Conservation (phyloP, 2,888 invertebrate species). For the Cylloceria caligata region DNA sequence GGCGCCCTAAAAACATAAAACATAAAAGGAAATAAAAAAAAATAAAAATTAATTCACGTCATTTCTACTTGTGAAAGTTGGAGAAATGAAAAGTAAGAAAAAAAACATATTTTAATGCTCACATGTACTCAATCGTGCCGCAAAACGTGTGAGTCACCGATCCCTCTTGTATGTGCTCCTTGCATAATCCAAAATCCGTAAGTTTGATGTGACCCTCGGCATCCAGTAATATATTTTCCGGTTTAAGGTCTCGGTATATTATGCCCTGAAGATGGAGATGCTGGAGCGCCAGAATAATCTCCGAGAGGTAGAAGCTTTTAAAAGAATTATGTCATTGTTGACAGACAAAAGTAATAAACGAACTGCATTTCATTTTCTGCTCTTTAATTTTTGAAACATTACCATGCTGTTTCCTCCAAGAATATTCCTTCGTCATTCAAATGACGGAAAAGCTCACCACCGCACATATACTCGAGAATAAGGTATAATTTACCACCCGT, state of each 20-base stretch:
- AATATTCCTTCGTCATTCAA: constrained; percentile 91
- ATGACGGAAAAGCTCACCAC: constrained; percentile 91
- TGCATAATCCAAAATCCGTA: constrained; percentile 83
- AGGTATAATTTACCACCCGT: constrained; percentile 91
- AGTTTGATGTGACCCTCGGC: constrained; percentile 93
- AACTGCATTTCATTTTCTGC: too few relatives aligned
- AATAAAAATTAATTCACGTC: background rate
- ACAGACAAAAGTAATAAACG: constrained; percentile 7
- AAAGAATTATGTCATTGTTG: background rate
- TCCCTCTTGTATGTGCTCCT: constrained; percentile 88
- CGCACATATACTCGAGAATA: constrained; percentile 90
- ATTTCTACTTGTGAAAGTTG: too few relatives aligned
- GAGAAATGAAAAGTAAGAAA: too few relatives aligned
- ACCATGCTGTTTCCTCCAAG: constrained; percentile 90
- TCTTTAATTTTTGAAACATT: too few relatives aligned
- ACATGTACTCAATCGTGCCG: constrained; percentile 99
- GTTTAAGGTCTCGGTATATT: constrained; percentile 96
- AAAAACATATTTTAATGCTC: constrained; percentile 83
- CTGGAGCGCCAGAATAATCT: constrained; percentile 90
- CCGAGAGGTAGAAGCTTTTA: constrained; percentile 88
- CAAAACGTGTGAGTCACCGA: constrained; percentile 99
- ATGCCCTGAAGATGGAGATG: constrained; percentile 90
- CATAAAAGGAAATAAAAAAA: too few relatives aligned
- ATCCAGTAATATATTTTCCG: constrained; percentile 98
- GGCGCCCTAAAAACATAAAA: constrained; percentile 92